Base-by-base conservation (phyloP, 1,140 invertebrate species). In the Drosophila ironensis region DNA sequence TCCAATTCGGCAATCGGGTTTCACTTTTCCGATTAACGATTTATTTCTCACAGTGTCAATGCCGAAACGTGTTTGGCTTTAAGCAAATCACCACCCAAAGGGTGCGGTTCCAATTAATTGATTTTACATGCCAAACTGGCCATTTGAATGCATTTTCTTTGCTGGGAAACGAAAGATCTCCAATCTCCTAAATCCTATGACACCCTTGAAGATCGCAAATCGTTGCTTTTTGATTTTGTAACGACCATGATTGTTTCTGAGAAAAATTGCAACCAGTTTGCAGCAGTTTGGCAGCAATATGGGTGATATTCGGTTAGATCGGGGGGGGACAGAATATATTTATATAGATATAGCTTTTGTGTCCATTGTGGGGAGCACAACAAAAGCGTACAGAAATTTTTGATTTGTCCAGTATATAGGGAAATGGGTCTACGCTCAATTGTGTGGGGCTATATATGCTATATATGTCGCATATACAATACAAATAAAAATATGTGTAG, bases 371-470 rank as follows among this genome's bases (percentile, higher is more conserved):
- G 46, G 30, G 25, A 33, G 30, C 45, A 63, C 51, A 59, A 82
- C 77, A 72, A 80, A 57, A 47, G 74, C 37, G 46, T 12, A 42
- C 38, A 52, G 28, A 72, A 67, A 76, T 60, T 82, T 69, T 84
- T 69, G 77, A 84, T 77, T 81, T 77, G 66, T 75, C n/a, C 33
- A 68, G 76, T 81, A 76, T 76, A 82, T 81, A 60, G 77, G 77
- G 77, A 81, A 81, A 81, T 84, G 72, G 81, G 80, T 80, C 81
- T 86, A 53, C 61, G 69, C 80, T 87, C 74, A 86, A 86, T 86
- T 86, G 60, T 64, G 48, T 64, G 57, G 56, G 42, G 14, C 47
- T 9, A 7, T n/a, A 27, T 27, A n/a, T 28, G 9, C 9, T 28
- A 46, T 60, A 59, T 24, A 28, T 7, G 24, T 11, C 19, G 25